Conservation (phyloP, 2,797 vertebrate species). For the Syngnathus rostellatus region DNA sequence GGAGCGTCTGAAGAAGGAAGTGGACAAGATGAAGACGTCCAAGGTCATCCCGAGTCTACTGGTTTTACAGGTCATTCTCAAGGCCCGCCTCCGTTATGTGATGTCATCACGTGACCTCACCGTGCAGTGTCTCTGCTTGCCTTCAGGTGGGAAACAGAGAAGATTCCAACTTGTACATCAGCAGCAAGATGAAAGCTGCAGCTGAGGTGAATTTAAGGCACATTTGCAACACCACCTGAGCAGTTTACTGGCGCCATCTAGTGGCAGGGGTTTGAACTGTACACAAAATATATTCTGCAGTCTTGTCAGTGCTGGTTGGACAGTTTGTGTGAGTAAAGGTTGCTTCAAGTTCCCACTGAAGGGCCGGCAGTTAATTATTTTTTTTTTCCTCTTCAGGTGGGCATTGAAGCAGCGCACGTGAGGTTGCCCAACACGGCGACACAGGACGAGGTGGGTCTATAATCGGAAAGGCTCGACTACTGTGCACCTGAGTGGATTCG, state of each 20-base stretch:
- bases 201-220: slow-evolving; percentile 74
- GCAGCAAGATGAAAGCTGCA: slow-evolving; percentile 89
- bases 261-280: too few species aligned
- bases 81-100: neutral
- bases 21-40: slow-evolving; percentile 73
- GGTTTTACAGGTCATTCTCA: slow-evolving; percentile 64
- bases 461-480: too few species aligned
- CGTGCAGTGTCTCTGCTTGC: neutral
- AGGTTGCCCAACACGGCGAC: slow-evolving; percentile 77
- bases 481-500: too few species aligned
- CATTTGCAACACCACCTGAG: too few species aligned
- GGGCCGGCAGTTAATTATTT: neutral
- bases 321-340: too few species aligned
- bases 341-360: too few species aligned
- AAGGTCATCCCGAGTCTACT: slow-evolving; percentile 83
- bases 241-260: too few species aligned
- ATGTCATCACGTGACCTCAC: too few species aligned
- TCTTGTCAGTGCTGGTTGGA: too few species aligned
- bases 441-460: slow-evolving; percentile 75
- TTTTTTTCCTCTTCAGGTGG: slow-evolving; percentile 46
- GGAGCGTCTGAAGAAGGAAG: slow-evolving; percentile 73
- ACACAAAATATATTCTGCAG: too few species aligned
- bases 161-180: slow-evolving; percentile 95
- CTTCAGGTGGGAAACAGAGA: slow-evolving; percentile 86
- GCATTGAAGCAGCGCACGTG: slow-evolving; percentile 71